A percentile compares a stretch with the other conserved stretches of the same genome.
These are phyloP conservation scores for Trematomus loennbergii DNA, from an alignment of 2,113 vertebrate species.

Conservation along the genomic window DNA sequence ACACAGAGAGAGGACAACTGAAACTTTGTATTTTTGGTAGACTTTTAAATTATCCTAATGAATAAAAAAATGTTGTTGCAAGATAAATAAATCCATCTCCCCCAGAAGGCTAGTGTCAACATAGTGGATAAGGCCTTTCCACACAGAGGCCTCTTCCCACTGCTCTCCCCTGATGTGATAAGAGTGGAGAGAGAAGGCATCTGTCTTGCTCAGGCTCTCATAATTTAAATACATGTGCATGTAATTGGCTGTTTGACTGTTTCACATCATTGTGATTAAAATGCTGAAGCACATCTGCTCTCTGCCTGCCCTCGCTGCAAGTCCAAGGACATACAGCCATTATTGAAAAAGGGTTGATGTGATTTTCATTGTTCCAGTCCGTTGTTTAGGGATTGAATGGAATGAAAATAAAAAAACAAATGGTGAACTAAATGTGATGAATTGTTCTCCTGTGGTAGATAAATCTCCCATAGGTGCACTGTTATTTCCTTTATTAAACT, in stretches of 20 bases:
- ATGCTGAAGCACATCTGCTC: slow-evolving; percentile 43
- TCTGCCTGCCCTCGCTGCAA: background rate
- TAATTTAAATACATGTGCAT: slow-evolving; percentile 36
- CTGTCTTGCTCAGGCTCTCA: slow-evolving; percentile 16
- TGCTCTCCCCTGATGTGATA: slow-evolving; percentile 3
- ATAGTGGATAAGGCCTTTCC: background rate
- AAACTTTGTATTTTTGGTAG: background rate
- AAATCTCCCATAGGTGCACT: background rate
- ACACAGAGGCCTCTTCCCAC: background rate
- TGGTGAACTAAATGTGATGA: background rate
- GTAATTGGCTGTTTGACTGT: slow-evolving; percentile 45
- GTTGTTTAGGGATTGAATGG: background rate
- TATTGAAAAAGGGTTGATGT: background rate
- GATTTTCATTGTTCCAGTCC: background rate
- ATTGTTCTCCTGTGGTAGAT: background rate
- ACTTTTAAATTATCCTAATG: too few relatives aligned
- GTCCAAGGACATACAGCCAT: slow-evolving; percentile 15
- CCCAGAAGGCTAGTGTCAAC: background rate
- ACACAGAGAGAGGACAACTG: too few relatives aligned
- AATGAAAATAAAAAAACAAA: background rate
- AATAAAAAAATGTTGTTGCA: too few relatives aligned
- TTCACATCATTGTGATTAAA: slow-evolving; percentile 49
- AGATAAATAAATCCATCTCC: background rate
- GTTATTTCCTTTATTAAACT: background rate
- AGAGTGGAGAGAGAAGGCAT: slow-evolving; percentile 24